phyloP scores from a whole-genome alignment of 1,140 invertebrate species.

The Polypedilum pembai region DNA sequence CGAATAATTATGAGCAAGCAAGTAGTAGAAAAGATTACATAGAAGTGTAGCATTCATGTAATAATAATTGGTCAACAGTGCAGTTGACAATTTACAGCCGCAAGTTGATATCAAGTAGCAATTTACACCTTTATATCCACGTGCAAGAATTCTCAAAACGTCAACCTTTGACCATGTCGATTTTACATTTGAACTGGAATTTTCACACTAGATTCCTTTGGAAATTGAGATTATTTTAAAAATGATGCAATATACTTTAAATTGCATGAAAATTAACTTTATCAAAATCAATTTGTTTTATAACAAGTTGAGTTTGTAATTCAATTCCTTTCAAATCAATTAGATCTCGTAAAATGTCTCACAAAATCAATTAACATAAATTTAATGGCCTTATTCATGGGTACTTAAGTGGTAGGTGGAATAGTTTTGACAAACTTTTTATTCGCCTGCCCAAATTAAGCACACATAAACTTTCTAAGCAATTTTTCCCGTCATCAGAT shows the following conservation, averaged over 20 bases:
- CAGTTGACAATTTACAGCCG: neutral
- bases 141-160: neutral
- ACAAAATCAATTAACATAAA: neutral
- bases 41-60: neutral
- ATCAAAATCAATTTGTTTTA: no score
- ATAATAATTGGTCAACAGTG: neutral
- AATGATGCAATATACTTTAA: no score
- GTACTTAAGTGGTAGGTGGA: conserved; percentile 8
- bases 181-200: no score
- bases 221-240: no score
- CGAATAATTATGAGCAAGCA: no score
- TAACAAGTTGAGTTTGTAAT: neutral
- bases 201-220: no score
- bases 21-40: neutral
- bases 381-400: neutral
- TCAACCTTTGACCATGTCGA: no score
- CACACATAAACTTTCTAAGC: neutral
- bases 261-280: no score
- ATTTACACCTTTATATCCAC: neutral
- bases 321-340: neutral
- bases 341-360: no score
- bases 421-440: neutral
- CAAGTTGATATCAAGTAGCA: neutral
- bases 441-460: neutral
- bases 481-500: neutral